These are phyloP conservation scores for Noturus placidus DNA, from an alignment of 2,113 vertebrate genomes.

Conservation along the genomic window DNA sequence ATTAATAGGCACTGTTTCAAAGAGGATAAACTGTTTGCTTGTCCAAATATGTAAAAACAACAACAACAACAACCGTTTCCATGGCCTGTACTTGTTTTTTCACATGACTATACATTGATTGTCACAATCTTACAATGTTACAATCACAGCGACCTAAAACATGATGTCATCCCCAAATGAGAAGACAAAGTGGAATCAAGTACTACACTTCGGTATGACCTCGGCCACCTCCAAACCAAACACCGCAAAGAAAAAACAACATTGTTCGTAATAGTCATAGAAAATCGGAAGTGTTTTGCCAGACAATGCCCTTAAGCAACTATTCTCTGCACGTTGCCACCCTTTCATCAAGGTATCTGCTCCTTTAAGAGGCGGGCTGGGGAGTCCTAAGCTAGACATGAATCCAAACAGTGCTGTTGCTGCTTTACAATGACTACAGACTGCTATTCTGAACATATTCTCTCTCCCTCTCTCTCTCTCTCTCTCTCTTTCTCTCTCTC, in stretches of 20 bases:
- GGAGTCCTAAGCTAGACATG: conserved; percentile 62
- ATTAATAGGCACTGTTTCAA: too few relatives aligned
- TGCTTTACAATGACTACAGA: conserved; percentile 63
- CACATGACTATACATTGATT: background rate
- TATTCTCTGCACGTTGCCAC: conserved; percentile 56
- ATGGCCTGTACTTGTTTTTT: too few relatives aligned
- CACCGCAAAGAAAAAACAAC: background rate
- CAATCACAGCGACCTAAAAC: conserved; percentile 35
- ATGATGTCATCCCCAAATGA: conserved; percentile 54
- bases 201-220: conserved; percentile 7
- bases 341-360: conserved; percentile 53
- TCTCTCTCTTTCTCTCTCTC: background rate
- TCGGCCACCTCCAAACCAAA: background rate
- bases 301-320: conserved; percentile 49
- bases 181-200: conserved; percentile 3
- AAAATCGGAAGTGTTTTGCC: background rate
- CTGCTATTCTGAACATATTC: conserved; percentile 36
- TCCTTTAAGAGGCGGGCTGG: conserved; percentile 77
- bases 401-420: conserved; percentile 63
- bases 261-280: background rate
- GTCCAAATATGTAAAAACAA: too few relatives aligned
- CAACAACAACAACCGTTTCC: too few relatives aligned
- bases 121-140: background rate
- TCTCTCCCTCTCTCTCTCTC: conserved; percentile 16
- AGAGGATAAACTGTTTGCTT: too few relatives aligned